Evolutionary conservation across 2,797 vertebrate genomes (phyloP), one percentile per base, ranked within the genome.

Genomic region (Anabacerthia variegaticeps): DNA sequence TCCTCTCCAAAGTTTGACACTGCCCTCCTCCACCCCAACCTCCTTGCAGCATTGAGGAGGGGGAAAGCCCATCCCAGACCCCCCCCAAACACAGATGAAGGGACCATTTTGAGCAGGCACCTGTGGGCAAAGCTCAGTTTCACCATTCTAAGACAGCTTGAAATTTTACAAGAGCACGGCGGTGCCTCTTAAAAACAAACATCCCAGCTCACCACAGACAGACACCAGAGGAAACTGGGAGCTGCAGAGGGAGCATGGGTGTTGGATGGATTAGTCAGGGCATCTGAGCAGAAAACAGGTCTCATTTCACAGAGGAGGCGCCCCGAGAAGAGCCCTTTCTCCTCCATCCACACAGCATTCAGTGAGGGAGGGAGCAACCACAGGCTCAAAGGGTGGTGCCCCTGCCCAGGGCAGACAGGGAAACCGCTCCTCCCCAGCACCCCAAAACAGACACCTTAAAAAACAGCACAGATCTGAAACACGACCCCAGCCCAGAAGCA

Each of bases 41-140:
- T 62, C 39, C 36, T 9, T 6, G 5, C 43, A 51, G 51, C 61
- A 37, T 4, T 0, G 0, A 67, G 27, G 63, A 83, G 26, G 0
- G 7, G 36, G 22, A n/a, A 4, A 88, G 22, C 17, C 18, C 23
- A 48, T 7, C 30, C 48, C 71, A 85, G 62, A 10, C 6, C 4
- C 13, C 13, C 14, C 13, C 15, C 14, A 7, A 55, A 55, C 43
- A 63, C 5, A 41, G 22, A 12, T 49, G 44, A 54, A 77, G 36
- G 52, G 55, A 55, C 32, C 23, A 3, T 63, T 82, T 17, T 59
- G 75, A 78, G 43, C 4, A 19, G 48, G 61, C 32, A 73, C 5
- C n/a, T n/a, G 27, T 0, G 0, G 27, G 48, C 37, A 69, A 52
- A 81, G 27, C 28, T 73, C 59, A 14, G 27, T n/a, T 77, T 71